Percentiles rank a stretch among this genome's conserved stretches.
phyloP scores from a whole-genome alignment of 2,797 vertebrate species.

The Petrocephalus sullivani region DNA sequence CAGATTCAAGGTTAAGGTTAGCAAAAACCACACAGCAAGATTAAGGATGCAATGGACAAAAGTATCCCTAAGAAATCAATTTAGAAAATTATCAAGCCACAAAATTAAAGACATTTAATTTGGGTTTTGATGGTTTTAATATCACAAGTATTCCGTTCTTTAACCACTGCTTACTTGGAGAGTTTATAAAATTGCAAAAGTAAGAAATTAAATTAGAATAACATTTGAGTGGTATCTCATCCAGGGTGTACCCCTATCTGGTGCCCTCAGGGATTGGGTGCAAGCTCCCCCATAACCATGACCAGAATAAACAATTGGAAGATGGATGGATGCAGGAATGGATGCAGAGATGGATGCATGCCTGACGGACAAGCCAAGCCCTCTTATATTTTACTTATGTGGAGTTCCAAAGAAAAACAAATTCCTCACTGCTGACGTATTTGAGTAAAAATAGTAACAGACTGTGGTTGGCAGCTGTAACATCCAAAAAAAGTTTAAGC shows the following conservation, averaged over 20 bases:
- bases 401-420: not conserved
- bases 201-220: not conserved
- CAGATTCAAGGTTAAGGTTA: not conserved
- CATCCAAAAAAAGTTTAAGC: not conserved
- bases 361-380: not conserved
- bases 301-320: not conserved
- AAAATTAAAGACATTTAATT: not conserved
- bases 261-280: not conserved
- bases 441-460: not conserved
- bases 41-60: not conserved
- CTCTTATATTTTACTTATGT: not conserved
- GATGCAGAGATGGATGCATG: not conserved
- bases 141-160: not conserved
- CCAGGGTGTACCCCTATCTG: not conserved
- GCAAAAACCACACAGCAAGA: not conserved
- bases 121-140: not conserved
- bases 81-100: not conserved
- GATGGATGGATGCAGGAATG: not conserved
- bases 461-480: not conserved
- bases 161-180: not conserved
- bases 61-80: not conserved
- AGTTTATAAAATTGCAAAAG: not conserved
- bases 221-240: not conserved
- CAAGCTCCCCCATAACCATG: not conserved
- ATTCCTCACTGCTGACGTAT: not conserved